Percentiles rank a stretch among this genome's conserved stretches.
Evolutionary conservation across 2,113 vertebrate species (phyloP).

Genomic region (Actenoides hombroni): DNA sequence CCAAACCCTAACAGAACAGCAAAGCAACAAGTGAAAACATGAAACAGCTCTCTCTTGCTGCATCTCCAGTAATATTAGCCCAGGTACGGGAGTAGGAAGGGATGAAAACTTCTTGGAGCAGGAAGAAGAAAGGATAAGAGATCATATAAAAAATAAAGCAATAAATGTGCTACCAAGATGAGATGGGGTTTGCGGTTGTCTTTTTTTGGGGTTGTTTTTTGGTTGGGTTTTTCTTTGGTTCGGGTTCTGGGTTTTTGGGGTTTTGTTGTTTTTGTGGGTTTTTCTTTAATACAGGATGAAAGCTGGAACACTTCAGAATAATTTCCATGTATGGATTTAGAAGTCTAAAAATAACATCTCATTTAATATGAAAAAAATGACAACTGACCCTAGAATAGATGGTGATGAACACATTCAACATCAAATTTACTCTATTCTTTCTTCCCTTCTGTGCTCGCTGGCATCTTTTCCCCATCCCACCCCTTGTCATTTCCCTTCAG

Average conservation of each 20-base stretch:
- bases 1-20: background rate
- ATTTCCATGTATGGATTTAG: slow-evolving; percentile 31
- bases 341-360: slow-evolving; percentile 51
- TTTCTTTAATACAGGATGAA: background rate
- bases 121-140: background rate
- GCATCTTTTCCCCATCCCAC: background rate
- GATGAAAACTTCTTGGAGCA: background rate
- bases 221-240: background rate
- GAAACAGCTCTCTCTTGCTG: background rate
- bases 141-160: background rate
- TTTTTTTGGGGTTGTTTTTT: background rate
- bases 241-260: background rate
- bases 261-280: background rate
- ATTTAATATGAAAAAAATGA: background rate
- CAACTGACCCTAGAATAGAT: slow-evolving; percentile 37
- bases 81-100: background rate
- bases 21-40: background rate
- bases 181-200: background rate
- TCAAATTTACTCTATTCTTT: slow-evolving; percentile 26
- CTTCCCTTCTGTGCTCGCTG: background rate
- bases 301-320: slow-evolving; percentile 25
- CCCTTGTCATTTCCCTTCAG: background rate
- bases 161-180: background rate
- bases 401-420: slow-evolving; percentile 7
- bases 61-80: background rate